A percentile compares a stretch with the other conserved stretches of the same genome.
phyloP scores from a whole-genome alignment of 2,113 vertebrate genomes.

The Etia nguti region DNA sequence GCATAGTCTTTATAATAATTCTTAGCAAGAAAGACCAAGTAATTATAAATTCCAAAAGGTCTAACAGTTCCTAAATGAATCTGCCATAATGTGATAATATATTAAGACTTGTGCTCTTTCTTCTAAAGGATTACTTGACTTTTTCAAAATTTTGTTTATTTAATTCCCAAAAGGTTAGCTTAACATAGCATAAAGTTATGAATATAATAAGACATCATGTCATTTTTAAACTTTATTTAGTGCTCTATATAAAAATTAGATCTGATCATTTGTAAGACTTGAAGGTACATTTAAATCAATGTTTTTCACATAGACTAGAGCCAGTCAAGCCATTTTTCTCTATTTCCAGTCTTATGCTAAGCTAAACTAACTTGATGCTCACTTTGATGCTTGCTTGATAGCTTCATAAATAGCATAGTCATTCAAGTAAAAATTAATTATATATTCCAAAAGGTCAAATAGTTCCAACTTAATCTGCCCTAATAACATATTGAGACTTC shows the following conservation, averaged over 20 bases:
- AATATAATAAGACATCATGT: background rate
- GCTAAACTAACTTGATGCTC: background rate
- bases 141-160: background rate
- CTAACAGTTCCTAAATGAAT: background rate
- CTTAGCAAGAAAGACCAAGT: background rate
- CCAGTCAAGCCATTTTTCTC: background rate
- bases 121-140: background rate
- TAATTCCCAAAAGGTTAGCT: background rate
- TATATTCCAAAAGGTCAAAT: background rate
- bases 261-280: background rate
- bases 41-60: background rate
- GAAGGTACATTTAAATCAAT: background rate
- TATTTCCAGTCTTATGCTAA: background rate
- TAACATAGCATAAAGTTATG: background rate
- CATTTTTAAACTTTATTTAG: background rate
- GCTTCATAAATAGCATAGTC: too few relatives aligned
- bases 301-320: background rate
- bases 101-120: background rate
- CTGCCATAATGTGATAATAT: background rate
- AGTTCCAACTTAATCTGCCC: background rate
- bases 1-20: background rate
- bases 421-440: background rate
- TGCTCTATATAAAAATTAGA: background rate
- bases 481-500: background rate
- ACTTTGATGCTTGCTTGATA: background rate